phyloP scores from a whole-genome alignment of 2,113 vertebrate genomes.

The Potamarius usumacintae region DNA sequence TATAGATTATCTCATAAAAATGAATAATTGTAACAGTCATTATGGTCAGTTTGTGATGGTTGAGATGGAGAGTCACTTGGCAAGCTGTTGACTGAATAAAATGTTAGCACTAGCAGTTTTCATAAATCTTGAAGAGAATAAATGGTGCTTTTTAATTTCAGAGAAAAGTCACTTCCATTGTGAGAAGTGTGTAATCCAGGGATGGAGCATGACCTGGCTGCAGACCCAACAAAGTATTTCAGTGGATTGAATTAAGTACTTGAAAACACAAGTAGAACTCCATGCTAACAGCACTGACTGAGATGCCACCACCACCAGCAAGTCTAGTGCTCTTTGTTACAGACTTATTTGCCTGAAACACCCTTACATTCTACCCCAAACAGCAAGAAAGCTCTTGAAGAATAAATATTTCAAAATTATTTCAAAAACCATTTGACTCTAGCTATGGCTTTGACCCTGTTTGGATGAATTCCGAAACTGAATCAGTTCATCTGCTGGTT shows the following conservation, averaged over 20 bases:
- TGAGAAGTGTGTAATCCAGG: not conserved
- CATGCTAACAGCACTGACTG: not conserved
- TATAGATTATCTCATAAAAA: constrained; percentile 9
- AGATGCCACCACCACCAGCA: too few species aligned
- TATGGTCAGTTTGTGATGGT: not conserved
- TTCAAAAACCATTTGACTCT: not conserved
- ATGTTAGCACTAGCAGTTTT: not conserved
- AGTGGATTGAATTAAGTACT: not conserved
- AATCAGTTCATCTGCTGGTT: not conserved
- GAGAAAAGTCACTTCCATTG: not conserved
- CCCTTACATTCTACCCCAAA: not conserved
- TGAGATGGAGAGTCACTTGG: not conserved
- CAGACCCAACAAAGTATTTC: not conserved
- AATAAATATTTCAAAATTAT: not conserved
- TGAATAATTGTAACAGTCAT: not conserved
- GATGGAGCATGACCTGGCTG: not conserved
- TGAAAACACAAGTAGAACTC: not conserved
- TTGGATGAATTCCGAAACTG: not conserved
- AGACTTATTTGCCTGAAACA: not conserved
- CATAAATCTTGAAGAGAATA: not conserved
- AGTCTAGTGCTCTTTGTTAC: not conserved
- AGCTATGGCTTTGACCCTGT: not conserved
- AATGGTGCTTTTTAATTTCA: not conserved
- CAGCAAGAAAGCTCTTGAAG: not conserved
- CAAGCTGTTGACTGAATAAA: constrained; percentile 8